Conservation (phyloP, 2,113 vertebrate genomes). For the Echinops telfairi region DNA sequence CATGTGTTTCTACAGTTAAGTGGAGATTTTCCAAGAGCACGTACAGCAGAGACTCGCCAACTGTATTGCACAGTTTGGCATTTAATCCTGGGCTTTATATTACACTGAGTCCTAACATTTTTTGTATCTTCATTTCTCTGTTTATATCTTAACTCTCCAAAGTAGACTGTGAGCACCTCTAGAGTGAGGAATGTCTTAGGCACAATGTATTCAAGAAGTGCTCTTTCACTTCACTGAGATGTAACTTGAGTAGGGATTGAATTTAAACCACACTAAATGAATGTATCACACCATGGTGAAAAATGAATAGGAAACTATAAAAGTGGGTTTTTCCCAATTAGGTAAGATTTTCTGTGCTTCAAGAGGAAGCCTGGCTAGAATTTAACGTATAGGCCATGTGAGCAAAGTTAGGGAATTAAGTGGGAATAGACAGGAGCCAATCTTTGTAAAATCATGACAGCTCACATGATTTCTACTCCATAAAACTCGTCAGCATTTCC, state of each 20-base stretch:
- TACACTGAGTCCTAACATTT: not conserved
- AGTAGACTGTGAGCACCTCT: not conserved
- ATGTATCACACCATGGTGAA: not conserved
- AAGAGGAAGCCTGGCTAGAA: not conserved
- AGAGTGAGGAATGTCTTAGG: not conserved
- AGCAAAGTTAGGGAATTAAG: not conserved
- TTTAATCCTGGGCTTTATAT: slow-evolving; percentile 35
- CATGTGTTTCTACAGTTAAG: slow-evolving; percentile 8
- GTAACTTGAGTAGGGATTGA: not conserved
- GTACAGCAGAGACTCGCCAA: not conserved
- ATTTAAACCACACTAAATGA: slow-evolving; percentile 43
- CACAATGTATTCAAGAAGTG: not conserved
- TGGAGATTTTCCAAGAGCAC: slow-evolving; percentile 10
- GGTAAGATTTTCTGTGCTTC: not conserved
- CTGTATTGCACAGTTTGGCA: not conserved
- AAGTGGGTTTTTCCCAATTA: not conserved
- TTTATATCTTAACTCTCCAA: not conserved
- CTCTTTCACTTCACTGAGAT: not conserved
- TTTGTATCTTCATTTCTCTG: slow-evolving; percentile 15
- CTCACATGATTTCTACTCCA: not conserved
- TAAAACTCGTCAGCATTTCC: not conserved
- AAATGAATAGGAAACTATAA: not conserved
- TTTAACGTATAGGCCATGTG: not conserved
- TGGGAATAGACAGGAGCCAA: not conserved
- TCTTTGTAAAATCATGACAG: not conserved